A percentile compares a stretch with the other conserved stretches of the same genome.
Conservation (phyloP, 53 echinoderm and acorn worm genomes). For the Paelopatides confundens region DNA sequence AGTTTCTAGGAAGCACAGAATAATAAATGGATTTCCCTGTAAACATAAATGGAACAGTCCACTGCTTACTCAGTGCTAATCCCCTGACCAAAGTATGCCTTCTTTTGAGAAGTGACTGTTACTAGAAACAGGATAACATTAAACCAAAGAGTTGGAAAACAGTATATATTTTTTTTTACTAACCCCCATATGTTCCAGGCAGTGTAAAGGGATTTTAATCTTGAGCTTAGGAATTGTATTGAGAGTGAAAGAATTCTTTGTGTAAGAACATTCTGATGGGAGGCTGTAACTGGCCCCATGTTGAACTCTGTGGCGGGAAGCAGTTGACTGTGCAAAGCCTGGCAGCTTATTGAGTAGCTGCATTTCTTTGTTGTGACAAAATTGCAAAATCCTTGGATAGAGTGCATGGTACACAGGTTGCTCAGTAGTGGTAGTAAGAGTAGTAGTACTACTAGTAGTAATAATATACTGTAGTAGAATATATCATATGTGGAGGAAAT, state of each 20-base stretch:
- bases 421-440: neutral
- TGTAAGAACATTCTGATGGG: neutral
- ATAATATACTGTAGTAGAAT: no score
- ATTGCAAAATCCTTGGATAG: neutral
- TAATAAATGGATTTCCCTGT: neutral
- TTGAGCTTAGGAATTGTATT: conserved; percentile 5
- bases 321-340: conserved; percentile 7
- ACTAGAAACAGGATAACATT: conserved; percentile 9
- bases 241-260: conserved; percentile 39
- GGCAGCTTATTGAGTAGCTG: conserved; percentile 10
- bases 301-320: conserved; percentile 45
- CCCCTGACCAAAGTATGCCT: conserved; percentile 14
- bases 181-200: conserved; percentile 19
- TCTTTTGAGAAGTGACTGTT: neutral
- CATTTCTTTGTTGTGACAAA: conserved; percentile 39
- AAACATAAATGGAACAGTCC: conserved; percentile 13
- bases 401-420: neutral
- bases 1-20: neutral
- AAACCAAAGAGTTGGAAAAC: neutral
- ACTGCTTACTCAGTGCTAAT: conserved; percentile 44
- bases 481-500: no score
- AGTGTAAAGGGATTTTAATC: conserved; percentile 41
- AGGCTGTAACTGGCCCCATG: conserved; percentile 7
- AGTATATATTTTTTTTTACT: conserved; percentile 17
- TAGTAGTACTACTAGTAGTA: neutral